Conservation (phyloP, 2,113 vertebrate species). For the Aspidoscelis tigris region DNA sequence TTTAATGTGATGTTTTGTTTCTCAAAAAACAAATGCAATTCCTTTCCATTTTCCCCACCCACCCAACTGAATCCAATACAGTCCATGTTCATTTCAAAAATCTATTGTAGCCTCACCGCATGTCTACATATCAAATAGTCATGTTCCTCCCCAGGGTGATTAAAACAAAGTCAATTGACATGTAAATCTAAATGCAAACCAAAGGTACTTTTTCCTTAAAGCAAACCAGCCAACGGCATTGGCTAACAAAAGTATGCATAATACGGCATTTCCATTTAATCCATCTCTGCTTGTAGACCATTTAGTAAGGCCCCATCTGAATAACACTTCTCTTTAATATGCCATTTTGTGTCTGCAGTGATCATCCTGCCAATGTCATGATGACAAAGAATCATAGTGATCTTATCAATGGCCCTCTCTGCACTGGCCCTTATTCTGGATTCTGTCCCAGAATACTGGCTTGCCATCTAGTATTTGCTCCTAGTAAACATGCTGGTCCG, state of each 20-base stretch:
- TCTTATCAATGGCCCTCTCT: too few relatives aligned
- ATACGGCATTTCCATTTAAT: conserved; percentile 49
- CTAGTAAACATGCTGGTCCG: too few relatives aligned
- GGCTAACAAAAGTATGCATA: conserved; percentile 24
- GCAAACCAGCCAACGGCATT: background rate
- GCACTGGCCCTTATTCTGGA: too few relatives aligned
- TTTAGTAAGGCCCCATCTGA: conserved; percentile 38
- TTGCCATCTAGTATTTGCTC: too few relatives aligned
- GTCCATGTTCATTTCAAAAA: conserved; percentile 59
- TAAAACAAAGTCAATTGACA: conserved; percentile 37
- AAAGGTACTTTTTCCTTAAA: conserved; percentile 46
- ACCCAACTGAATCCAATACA: conserved; percentile 66
- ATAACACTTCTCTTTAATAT: background rate
- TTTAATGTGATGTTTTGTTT: conserved; percentile 75
- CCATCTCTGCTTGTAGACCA: conserved; percentile 11
- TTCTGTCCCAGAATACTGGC: too few relatives aligned
- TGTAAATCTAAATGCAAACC: conserved; percentile 51
- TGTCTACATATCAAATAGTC: conserved; percentile 49
- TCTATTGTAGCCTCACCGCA: conserved; percentile 29
- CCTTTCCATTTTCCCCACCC: conserved; percentile 62
- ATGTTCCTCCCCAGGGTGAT: conserved; percentile 40
- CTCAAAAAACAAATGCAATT: conserved; percentile 61
- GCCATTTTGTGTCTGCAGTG: background rate
- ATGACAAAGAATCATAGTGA: conserved; percentile 14
- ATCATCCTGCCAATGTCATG: conserved; percentile 5